phyloP scores from a whole-genome alignment of 2,888 invertebrate species.

The Nematopogon swammerdamellus region DNA sequence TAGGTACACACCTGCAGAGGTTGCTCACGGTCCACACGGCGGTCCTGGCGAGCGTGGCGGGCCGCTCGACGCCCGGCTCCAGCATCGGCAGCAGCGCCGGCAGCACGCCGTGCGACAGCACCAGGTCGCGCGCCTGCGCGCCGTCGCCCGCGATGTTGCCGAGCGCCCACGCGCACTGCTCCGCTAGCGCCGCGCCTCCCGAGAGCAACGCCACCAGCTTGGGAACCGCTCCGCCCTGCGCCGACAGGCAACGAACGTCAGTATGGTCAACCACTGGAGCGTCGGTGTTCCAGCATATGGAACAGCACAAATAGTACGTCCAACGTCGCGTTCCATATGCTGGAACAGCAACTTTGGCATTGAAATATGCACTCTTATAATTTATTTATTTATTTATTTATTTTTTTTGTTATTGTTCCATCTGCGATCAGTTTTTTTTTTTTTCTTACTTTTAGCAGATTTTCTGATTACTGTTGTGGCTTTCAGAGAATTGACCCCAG shows the following conservation, averaged over 20 bases:
- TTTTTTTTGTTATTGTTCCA: background rate
- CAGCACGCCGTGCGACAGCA: slow-evolving; percentile 70
- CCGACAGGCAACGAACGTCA: too few species aligned
- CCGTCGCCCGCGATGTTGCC: slow-evolving; percentile 96
- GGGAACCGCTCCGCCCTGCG: slow-evolving; percentile 77
- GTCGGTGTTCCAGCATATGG: too few species aligned
- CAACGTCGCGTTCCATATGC: too few species aligned
- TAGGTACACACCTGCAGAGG: slow-evolving; percentile 74
- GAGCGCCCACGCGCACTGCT: slow-evolving; percentile 97
- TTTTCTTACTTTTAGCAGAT: too few species aligned
- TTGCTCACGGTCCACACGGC: slow-evolving; percentile 94
- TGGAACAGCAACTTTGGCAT: too few species aligned
- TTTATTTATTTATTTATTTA: background rate
- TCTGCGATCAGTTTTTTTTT: too few species aligned
- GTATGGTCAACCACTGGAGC: too few species aligned
- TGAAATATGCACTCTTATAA: background rate
- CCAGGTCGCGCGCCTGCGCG: slow-evolving; percentile 73
- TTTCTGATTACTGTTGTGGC: too few species aligned
- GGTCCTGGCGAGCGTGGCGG: slow-evolving; percentile 71
- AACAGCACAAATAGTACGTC: too few species aligned
- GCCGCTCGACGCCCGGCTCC: slow-evolving; percentile 23
- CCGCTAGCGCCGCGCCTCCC: slow-evolving; percentile 75
- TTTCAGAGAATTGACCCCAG: too few species aligned
- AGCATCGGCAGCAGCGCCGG: slow-evolving; percentile 67
- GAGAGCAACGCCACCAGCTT: slow-evolving; percentile 71